A percentile compares a stretch with the other conserved stretches of the same genome.
These are phyloP conservation scores for Diphyllodes magnificus DNA, from an alignment of 2,113 vertebrate species.

Conservation along the genomic window DNA sequence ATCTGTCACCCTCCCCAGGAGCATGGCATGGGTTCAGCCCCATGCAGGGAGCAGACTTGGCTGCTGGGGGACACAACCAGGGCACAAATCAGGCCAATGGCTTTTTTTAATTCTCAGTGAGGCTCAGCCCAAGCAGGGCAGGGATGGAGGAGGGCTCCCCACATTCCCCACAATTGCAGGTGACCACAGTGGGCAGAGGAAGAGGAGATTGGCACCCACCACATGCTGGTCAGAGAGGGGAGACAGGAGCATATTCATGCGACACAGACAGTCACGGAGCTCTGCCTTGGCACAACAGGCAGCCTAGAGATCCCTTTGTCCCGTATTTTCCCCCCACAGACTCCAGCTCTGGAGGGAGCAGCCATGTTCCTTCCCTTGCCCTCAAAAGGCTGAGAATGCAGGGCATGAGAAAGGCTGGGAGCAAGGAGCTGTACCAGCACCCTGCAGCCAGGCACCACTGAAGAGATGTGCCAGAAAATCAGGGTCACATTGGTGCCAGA, in stretches of 20 bases:
- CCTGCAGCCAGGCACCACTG: neutral
- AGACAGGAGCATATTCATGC: rapidly evolving
- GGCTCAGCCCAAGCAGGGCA: neutral
- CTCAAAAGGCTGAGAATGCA: neutral
- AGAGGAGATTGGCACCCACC: neutral
- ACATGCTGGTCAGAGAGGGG: neutral
- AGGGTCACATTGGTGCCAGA: neutral
- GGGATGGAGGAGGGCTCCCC: neutral
- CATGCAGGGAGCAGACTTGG: neutral
- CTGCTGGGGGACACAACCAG: neutral
- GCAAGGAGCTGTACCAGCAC: neutral
- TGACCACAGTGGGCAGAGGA: rapidly evolving
- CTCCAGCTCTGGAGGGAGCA: neutral
- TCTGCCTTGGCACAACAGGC: neutral
- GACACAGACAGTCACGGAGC: neutral
- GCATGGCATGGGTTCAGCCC: neutral
- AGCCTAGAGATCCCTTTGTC: neutral
- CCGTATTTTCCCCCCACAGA: neutral
- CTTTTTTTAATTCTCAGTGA: neutral
- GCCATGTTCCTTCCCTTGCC: neutral
- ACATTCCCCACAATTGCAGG: neutral
- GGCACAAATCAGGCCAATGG: neutral
- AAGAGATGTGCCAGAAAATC: neutral
- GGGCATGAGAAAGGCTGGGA: neutral
- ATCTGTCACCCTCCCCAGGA: rapidly evolving